These are phyloP conservation scores for Cnemophilus loriae DNA, from an alignment of 2,113 vertebrate species.

Conservation along the genomic window DNA sequence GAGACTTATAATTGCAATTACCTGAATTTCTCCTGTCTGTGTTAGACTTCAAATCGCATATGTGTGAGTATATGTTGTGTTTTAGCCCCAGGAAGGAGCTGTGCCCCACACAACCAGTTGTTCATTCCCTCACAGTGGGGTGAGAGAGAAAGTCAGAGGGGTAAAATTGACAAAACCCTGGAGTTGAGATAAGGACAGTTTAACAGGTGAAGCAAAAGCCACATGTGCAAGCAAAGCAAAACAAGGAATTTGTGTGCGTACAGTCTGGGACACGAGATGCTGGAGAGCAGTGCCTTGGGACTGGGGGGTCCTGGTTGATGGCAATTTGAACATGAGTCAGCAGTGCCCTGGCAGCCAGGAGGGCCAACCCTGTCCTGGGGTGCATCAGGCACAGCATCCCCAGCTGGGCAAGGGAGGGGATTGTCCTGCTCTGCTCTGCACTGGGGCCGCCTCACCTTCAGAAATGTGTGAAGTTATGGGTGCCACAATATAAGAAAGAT, in stretches of 20 bases:
- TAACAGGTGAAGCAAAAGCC: background rate
- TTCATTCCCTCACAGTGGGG: background rate
- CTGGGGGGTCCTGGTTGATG: background rate
- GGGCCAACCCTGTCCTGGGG: background rate
- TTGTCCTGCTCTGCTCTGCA: background rate
- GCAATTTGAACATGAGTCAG: background rate
- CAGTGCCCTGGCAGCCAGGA: background rate
- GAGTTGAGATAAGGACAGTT: background rate
- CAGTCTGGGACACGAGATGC: background rate
- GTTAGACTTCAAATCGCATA: background rate
- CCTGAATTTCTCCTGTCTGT: background rate
- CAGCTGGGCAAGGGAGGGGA: background rate
- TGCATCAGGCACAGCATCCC: background rate
- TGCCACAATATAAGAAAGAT: background rate
- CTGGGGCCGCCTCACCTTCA: accelerated
- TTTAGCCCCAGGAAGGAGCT: background rate
- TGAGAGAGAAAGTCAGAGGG: background rate
- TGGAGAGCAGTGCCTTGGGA: background rate
- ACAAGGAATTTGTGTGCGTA: background rate
- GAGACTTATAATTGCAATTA: background rate
- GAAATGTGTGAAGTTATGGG: background rate
- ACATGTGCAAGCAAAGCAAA: background rate
- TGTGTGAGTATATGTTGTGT: background rate
- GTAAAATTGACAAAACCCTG: background rate
- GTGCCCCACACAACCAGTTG: accelerated